These are phyloP conservation scores for Irena cyanogastra DNA, from an alignment of 2,113 vertebrate species.

Conservation along the genomic window DNA sequence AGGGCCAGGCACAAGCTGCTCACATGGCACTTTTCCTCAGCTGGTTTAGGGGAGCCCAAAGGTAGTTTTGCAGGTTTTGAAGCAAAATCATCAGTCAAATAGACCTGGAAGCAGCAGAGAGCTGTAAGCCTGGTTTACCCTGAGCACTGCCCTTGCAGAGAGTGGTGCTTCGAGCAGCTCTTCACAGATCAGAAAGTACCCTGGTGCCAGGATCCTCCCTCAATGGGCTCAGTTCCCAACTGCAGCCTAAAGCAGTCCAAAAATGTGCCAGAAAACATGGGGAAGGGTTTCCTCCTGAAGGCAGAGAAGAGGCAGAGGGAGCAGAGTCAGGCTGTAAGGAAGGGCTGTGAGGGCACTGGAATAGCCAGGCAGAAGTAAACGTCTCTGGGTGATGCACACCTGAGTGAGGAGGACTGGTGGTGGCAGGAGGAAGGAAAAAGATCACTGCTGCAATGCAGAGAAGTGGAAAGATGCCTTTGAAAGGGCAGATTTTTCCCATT, in stretches of 20 bases:
- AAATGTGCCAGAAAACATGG: background rate
- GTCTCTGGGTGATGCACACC: background rate
- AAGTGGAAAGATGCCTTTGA: background rate
- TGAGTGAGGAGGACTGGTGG: background rate
- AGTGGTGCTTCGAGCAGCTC: background rate
- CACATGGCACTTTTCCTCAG: background rate
- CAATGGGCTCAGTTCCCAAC: background rate
- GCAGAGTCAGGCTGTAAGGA: background rate
- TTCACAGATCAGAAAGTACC: background rate
- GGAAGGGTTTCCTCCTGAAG: background rate
- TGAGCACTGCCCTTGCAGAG: background rate
- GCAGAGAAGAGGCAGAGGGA: background rate
- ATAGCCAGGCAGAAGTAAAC: background rate
- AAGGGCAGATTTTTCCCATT: background rate
- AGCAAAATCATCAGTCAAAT: background rate
- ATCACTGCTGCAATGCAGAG: rapidly evolving
- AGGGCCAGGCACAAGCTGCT: background rate
- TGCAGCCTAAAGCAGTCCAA: background rate
- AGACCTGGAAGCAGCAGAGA: background rate
- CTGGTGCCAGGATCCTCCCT: background rate
- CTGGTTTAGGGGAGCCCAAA: background rate
- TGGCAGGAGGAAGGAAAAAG: background rate
- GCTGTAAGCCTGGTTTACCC: background rate
- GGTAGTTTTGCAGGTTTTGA: background rate
- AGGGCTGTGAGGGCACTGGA: background rate